Base-by-base conservation (phyloP, 2,113 vertebrate genomes). In the Sander lucioperca region DNA sequence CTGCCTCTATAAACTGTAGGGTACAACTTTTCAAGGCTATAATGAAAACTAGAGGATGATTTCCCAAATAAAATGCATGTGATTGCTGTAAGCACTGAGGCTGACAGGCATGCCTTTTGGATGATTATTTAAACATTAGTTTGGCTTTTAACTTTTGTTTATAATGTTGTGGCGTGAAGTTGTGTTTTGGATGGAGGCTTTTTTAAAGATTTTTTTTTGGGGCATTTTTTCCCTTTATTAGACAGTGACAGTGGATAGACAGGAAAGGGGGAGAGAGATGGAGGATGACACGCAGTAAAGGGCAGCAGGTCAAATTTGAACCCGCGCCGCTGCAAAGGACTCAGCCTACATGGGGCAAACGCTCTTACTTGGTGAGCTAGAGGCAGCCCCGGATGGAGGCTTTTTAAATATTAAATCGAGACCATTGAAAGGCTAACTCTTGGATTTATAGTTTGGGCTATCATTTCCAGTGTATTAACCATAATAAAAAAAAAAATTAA, bases 401-500 rank as follows among this genome's bases (percentile, higher is more conserved):
- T 39, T 39, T 53, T 39, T 11, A 23, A 23, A 69, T 54, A 51
- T 15, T 21, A 14, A 68, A 33, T 51, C 16, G 21, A 33, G 16
- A 30, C 30, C 23, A 68, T 53, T 54, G 5, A 23, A 33, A 53
- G 27, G 12, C 4, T 53, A 15, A 9, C 21, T 53, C 57, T 53
- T 27, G 15, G n/a, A 18, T 67, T 67, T n/a, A 15, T 23, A 64
- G 39, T 23, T 64, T 43, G 14, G n/a, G 64, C 7, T 11, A 48
- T 18, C 47, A 33, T 51, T 51, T 67, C 45, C 16, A 27, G 6
- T 66, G 18, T 51, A 51, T 25, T 21, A 0, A 47, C 43, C 23
- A 25, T 66, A n/a, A 65, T 23, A 47, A 23, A 19, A 53, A 68
- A 53, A 27, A 68, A n/a, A n/a, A n/a, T n/a, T n/a, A n/a, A n/a